phyloP scores from a whole-genome alignment of 2,888 invertebrate species.

The Morpho helenor region DNA sequence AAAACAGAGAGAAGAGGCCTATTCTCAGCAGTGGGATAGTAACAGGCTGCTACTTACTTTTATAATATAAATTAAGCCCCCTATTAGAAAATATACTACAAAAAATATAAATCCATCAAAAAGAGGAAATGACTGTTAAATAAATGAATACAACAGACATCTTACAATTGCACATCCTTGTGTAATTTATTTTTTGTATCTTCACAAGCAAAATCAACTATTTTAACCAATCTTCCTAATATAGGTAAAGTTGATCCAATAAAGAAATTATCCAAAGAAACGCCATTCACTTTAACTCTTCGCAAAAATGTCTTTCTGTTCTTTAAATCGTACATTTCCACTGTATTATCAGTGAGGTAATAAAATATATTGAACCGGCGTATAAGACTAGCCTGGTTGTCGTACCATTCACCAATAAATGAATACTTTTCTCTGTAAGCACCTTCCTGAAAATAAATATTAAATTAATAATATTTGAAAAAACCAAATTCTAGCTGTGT shows the following conservation, averaged over 20 bases:
- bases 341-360: slow-evolving; percentile 86
- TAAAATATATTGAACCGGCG: slow-evolving; percentile 88
- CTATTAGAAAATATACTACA: too few species aligned
- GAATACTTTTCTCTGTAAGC: slow-evolving; percentile 76
- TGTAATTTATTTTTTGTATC: slow-evolving; percentile 82
- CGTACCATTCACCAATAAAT: slow-evolving; percentile 93
- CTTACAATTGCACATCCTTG: slow-evolving; percentile 82
- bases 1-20: too few species aligned
- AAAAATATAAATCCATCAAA: background rate
- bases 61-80: too few species aligned
- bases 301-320: slow-evolving; percentile 82
- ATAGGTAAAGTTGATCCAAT: slow-evolving; percentile 86
- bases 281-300: slow-evolving; percentile 83
- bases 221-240: slow-evolving; percentile 85
- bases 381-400: slow-evolving; percentile 85
- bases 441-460: slow-evolving; percentile 52
- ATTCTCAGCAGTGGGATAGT: too few species aligned
- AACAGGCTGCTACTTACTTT: too few species aligned
- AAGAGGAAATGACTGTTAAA: background rate
- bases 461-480: too few species aligned
- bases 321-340: slow-evolving; percentile 88
- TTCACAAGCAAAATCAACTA: slow-evolving; percentile 86
- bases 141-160: slow-evolving; percentile 19
- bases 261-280: slow-evolving; percentile 83
- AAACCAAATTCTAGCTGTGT: too few species aligned